phyloP scores from a whole-genome alignment of 2,888 invertebrate genomes.

The Melanargia galathea region DNA sequence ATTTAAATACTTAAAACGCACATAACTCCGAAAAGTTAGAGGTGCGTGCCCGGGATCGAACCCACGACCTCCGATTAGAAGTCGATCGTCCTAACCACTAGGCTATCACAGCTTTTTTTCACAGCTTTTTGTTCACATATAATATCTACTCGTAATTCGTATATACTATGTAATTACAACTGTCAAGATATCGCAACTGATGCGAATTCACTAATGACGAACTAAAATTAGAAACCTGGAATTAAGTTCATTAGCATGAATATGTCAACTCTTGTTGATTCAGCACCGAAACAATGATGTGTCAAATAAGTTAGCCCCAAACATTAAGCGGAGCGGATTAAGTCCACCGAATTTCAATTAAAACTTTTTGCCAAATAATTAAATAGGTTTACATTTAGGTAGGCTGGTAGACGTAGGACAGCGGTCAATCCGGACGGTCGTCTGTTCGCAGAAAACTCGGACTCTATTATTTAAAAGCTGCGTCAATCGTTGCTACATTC shows the following conservation, averaged over 20 bases:
- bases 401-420: background rate
- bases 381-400: background rate
- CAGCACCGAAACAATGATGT: conserved; percentile 22
- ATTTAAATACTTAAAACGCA: too few species aligned
- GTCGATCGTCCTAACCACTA: too few species aligned
- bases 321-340: conserved; percentile 10
- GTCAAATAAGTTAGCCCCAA: conserved; percentile 13
- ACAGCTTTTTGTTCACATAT: too few species aligned
- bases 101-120: too few species aligned
- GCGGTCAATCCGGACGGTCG: too few species aligned
- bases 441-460: too few species aligned
- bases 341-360: background rate
- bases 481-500: too few species aligned
- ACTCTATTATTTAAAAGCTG: too few species aligned
- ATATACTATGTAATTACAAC: background rate
- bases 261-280: conserved; percentile 24
- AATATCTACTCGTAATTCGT: background rate
- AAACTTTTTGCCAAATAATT: conserved; percentile 1
- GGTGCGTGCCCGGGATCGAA: too few species aligned
- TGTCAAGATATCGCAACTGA: background rate
- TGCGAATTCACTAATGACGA: background rate
- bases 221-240: conserved; percentile 18
- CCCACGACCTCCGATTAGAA: too few species aligned
- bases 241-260: conserved; percentile 24
- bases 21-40: too few species aligned